Conservation (phyloP, 2,797 vertebrate species). For the Callimico goeldii region DNA sequence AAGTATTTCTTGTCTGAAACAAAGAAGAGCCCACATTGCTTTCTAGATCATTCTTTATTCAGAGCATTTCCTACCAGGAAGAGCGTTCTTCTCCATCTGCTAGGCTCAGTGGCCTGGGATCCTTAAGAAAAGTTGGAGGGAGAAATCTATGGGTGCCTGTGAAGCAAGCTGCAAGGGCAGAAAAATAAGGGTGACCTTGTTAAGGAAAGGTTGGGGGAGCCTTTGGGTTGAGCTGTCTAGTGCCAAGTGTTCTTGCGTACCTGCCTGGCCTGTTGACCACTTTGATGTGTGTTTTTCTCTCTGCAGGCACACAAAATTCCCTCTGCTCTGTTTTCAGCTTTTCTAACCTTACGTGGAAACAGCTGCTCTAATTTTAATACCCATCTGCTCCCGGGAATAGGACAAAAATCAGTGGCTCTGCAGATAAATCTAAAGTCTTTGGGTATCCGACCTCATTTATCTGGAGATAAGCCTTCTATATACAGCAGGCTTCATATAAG, state of each 20-base stretch:
- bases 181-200: neutral
- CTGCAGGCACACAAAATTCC: neutral
- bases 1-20: neutral
- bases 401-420: neutral
- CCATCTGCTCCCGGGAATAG: constrained; percentile 12
- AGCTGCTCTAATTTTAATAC: constrained; percentile 53
- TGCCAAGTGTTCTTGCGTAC: accelerated
- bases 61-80: neutral
- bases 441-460: neutral
- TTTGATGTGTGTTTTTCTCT: neutral
- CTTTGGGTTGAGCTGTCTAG: neutral
- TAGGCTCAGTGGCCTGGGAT: neutral
- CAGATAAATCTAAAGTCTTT: neutral
- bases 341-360: constrained; percentile 41
- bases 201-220: accelerated
- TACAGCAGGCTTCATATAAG: neutral
- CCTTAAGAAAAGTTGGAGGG: neutral
- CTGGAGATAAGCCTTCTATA: neutral
- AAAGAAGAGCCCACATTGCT: neutral
- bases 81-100: neutral
- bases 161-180: neutral
- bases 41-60: neutral
- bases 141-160: neutral
- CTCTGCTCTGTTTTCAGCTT: neutral
- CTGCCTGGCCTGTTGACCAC: neutral